Base-by-base conservation (phyloP, 2,797 vertebrate genomes). In the Pogonophryne albipinna region DNA sequence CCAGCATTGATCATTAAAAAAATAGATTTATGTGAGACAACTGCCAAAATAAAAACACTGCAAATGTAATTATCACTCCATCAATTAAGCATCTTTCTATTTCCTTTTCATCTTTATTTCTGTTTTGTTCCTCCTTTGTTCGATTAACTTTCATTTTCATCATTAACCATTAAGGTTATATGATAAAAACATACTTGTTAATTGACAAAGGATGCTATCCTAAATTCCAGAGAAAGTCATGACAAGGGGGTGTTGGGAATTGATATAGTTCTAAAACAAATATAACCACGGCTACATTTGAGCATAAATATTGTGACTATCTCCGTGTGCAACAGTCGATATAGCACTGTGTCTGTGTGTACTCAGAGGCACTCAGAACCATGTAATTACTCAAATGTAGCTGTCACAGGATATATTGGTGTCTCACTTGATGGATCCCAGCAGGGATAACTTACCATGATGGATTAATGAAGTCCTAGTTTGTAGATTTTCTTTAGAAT, bases 1-100 rank as follows among this genome's bases (percentile, higher is more conserved):
- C 66, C 17, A 4, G 58, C n/a, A 23, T 44, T 11, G 44, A 34
- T 41, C 70, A 49, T 80, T 84, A 23, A 85, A 68, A 78, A 68
- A 80, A 60, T 15, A 41, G 15, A 70, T 42, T 70, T 49, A 47
- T 47, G 58, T 6, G 23, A 55, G 64, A 64, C 16, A 20, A 45
- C 2, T 27, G 16, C 0, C 12, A 47, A 23, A 63, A 79, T 60
- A 42, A 42, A 73, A 56, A 17, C 66, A 51, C 17, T 6, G 17
- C 4, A 23, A 19, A 14, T n/a, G 17, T 56, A 2, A 38, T 45
- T 63, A 59, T 49, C n/a, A 27, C 20, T 45, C 7, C 57, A 23
- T 9, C 13, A n/a, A 49, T 42, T 34, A 46, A 20, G 27, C 13
- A 42, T 31, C 14, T 58, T 34, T 3, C 23, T 19, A 19, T 46